Evolutionary conservation across 2,888 invertebrate species (phyloP).

Genomic region (Acleris sparsana): DNA sequence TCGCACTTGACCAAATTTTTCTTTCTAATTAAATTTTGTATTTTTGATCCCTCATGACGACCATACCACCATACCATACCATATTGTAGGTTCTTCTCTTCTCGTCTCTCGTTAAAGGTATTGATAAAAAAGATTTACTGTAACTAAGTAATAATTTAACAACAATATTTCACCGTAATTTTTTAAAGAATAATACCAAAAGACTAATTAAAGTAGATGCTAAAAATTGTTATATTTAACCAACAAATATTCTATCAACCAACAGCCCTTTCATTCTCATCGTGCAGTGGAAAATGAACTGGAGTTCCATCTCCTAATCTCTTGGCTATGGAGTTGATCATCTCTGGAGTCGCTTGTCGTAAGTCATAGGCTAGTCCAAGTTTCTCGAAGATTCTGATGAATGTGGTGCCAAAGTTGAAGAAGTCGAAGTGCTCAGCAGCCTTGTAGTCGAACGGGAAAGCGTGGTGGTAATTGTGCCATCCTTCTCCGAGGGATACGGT

Average conservation of each 20-base stretch:
- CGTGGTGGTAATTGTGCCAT: conserved; percentile 92
- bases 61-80: too few species aligned
- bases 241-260: conserved; percentile 39
- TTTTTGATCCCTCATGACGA: too few species aligned
- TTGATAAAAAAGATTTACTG: too few species aligned
- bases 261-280: conserved; percentile 41
- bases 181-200: too few species aligned
- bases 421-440: conserved; percentile 81
- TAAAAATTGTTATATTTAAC: neutral
- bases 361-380: conserved; percentile 77
- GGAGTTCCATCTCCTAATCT: conserved; percentile 75
- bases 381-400: conserved; percentile 66
- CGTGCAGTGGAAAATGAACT: conserved; percentile 59
- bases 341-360: conserved; percentile 68
- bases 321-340: conserved; percentile 71
- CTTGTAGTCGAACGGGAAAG: conserved; percentile 87
- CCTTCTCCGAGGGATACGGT: conserved; percentile 86
- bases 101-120: too few species aligned
- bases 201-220: too few species aligned
- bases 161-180: too few species aligned
- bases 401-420: conserved; percentile 68
- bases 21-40: too few species aligned
- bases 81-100: too few species aligned
- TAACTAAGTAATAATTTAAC: too few species aligned
- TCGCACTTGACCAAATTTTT: too few species aligned